Evolutionary conservation across 2,888 invertebrate species (phyloP), one percentile per base, ranked within the genome.

Genomic region (Toxonevra muliebris): DNA sequence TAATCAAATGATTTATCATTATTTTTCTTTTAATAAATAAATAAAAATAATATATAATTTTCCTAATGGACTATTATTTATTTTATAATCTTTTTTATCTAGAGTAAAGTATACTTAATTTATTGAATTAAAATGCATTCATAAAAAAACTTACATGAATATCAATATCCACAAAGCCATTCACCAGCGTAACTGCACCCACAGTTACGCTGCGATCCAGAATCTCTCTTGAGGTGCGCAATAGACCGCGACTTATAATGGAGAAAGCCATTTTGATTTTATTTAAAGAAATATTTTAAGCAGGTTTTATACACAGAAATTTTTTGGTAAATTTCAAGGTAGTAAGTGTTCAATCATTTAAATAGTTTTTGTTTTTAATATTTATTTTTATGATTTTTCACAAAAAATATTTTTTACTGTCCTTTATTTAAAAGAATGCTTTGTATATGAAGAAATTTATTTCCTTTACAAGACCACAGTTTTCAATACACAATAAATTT

Each of bases 171-270:
- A 71, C 68, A 50, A 61, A 64, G 50, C 71, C 67, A 69, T 75
- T 71, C 45, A 71, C 20, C 54, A 79, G 66, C 43, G 78, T 68
- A 68, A 76, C 76, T 68, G 69, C 68, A 43, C 70, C 73, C 53
- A 70, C 69, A 52, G 75, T 74, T 71, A 80, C 77, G 75, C 79
- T 80, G 74, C 81, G 81, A 71, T 80, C 82, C 75, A 82, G 73
- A 70, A 80, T 75, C 74, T 82, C 82, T 74, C 76, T 77, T 68
- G 81, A 82, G 71, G 80, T 79, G 68, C 81, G 81, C 79, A 80
- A 76, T 63, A 82, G 70, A 60, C 73, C 72, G 65, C 81, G 81
- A 66, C 79, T 80, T 50, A 80, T 76, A 75, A 81, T 76, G 52
- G 75, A 75, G 70, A 81, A 77, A 59, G 78, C 79, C 82, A 82